Conservation (phyloP, 2,797 vertebrate genomes). For the Delichon dasypus region DNA sequence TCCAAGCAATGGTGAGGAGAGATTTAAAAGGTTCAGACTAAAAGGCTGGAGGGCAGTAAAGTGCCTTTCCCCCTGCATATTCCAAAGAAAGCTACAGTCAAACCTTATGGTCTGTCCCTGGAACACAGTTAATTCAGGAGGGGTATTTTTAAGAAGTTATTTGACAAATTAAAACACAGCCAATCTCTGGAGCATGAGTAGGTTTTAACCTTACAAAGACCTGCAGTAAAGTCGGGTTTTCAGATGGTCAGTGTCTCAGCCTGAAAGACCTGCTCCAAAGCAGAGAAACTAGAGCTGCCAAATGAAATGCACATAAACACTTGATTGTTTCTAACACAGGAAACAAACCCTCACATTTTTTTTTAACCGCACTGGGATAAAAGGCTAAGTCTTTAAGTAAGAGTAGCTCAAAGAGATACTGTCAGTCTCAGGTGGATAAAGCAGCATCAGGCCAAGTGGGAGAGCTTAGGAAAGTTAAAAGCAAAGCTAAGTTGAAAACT, state of each 20-base stretch:
- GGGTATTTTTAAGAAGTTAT: not conserved
- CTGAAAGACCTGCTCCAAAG: not conserved
- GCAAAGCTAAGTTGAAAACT: not conserved
- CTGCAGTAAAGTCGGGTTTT: not conserved
- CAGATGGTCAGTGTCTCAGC: not conserved
- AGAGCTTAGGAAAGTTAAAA: not conserved
- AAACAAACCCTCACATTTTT: not conserved
- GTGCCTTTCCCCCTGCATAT: not conserved
- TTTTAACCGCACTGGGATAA: not conserved
- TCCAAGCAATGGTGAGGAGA: not conserved
- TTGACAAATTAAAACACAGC: not conserved
- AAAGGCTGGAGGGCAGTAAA: not conserved
- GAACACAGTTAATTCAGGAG: not conserved
- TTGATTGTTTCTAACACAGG: not conserved
- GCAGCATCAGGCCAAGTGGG: not conserved
- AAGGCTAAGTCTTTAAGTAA: not conserved
- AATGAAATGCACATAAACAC: not conserved
- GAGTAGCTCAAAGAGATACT: not conserved
- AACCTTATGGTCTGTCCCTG: not conserved
- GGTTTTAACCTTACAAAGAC: not conserved
- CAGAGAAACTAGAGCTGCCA: not conserved
- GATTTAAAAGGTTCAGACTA: not conserved
- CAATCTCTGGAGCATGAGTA: not conserved
- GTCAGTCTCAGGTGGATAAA: not conserved
- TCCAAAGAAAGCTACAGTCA: not conserved